Percentiles rank a stretch among this genome's conserved stretches.
Evolutionary conservation across 2,113 vertebrate species (phyloP).

Genomic region (Urocynchramus pylzowi): DNA sequence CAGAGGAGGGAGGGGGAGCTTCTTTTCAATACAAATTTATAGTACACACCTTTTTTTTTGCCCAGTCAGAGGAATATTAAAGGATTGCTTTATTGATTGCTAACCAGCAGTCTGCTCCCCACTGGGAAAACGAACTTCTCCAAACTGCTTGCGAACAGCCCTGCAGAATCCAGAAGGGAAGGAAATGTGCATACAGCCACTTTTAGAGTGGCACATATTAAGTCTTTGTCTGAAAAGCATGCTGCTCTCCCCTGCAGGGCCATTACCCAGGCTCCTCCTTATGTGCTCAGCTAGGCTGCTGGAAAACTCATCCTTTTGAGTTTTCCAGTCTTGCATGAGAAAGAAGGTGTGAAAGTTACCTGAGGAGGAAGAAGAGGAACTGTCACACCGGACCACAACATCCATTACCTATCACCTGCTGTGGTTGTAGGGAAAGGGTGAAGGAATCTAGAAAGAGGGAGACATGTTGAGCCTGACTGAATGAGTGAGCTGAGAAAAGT

Average conservation of each 20-base stretch:
- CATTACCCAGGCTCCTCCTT: not conserved
- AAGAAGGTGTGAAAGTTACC: not conserved
- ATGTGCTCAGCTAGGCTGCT: not conserved
- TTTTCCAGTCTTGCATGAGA: rapidly evolving
- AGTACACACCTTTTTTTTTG: not conserved
- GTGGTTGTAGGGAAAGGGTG: not conserved
- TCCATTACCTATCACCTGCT: rapidly evolving
- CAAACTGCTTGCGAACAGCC: not conserved
- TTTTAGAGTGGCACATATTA: not conserved
- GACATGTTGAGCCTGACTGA: not conserved
- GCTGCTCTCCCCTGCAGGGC: not conserved
- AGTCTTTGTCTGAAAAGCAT: not conserved
- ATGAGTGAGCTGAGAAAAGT: not conserved
- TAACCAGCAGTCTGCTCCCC: not conserved
- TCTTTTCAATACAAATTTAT: conserved; percentile 34
- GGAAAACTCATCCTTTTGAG: not conserved
- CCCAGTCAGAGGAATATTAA: conserved; percentile 47
- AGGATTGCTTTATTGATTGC: conserved; percentile 57
- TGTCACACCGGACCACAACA: not conserved
- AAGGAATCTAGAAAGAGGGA: not conserved
- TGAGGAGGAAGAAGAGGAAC: not conserved
- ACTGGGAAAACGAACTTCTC: not conserved
- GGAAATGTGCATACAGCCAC: not conserved
- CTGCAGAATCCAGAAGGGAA: not conserved
- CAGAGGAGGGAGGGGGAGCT: not conserved